Evolutionary conservation across 1,140 invertebrate species (phyloP), one percentile per base, ranked within the genome.

Genomic region (Drosophila persimilis): DNA sequence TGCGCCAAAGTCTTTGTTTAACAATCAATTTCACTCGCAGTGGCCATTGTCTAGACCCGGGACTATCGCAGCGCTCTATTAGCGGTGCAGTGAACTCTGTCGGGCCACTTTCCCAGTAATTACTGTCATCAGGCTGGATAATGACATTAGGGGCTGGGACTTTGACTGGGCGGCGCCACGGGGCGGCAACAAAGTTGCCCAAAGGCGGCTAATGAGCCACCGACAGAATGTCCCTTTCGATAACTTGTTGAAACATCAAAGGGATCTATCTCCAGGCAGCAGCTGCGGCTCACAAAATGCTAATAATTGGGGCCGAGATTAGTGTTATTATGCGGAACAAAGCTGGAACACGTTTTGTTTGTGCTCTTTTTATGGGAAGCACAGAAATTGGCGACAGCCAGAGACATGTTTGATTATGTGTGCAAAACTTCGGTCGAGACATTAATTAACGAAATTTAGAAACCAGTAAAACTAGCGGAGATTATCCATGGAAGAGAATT

Each of bases 21-120:
- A n/a, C 66, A 57, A 69, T 69, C 69, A 57, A 81, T 67, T 77
- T 73, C 39, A 57, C 26, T 48, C 60, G 77, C 35, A 24, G 45
- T 53, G 58, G 54, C 26, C 73, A 67, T 69, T 65, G 80, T 84
- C 80, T 84, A 64, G 77, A 64, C 43, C 31, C 22, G 31, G 31
- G 51, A 55, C 64, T 35, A 54, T 59, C 53, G 43, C 39, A 51
- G 31, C 44, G 71, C 64, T 85, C 62, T 85, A 84, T 83, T 84
- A 72, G 66, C 59, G 58, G 79, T 67, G 62, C 78, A 81, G 48
- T 77, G 78, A 80, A 80, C 78, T 81, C 41, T 81, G 61, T 29
- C 77, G n/a, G 50, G 55, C 41, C 53, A 69, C 66, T 69, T 69
- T 69, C 13, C 20, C 64, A 54, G 64, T 69, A 69, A 69, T 69